These are phyloP conservation scores for Eulacestoma nigropectus DNA, from an alignment of 2,113 vertebrate species.

Conservation along the genomic window DNA sequence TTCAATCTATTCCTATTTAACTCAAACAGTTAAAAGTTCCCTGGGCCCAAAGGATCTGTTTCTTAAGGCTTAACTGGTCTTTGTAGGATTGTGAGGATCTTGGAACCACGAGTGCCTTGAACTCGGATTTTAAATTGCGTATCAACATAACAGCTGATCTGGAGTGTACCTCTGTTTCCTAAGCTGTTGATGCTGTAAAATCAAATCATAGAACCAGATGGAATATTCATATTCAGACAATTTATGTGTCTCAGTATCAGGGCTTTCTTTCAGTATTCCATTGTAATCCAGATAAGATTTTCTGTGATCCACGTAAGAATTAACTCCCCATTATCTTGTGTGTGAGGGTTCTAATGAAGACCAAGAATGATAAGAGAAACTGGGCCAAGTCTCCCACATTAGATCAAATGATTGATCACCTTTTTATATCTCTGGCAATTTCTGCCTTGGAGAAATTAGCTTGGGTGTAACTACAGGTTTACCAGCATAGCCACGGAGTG, in stretches of 20 bases:
- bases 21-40: not conserved
- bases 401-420: not conserved
- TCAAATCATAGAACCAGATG: not conserved
- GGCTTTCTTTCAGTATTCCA: not conserved
- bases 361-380: not conserved
- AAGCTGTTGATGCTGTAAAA: not conserved
- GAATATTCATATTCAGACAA: not conserved
- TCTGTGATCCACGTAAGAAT: not conserved
- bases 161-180: not conserved
- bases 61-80: not conserved
- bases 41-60: not conserved
- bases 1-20: not conserved
- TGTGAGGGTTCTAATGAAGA: not conserved
- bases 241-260: not conserved
- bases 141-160: not conserved
- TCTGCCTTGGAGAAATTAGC: not conserved
- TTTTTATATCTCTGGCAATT: not conserved
- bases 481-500: not conserved
- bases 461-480: constrained; percentile 46
- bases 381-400: not conserved
- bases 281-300: not conserved
- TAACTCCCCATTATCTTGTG: not conserved
- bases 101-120: not conserved
- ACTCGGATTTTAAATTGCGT: not conserved
- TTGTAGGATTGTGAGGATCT: not conserved